Conservation (phyloP, 2,888 invertebrate genomes). For the Tipula lateralis region DNA sequence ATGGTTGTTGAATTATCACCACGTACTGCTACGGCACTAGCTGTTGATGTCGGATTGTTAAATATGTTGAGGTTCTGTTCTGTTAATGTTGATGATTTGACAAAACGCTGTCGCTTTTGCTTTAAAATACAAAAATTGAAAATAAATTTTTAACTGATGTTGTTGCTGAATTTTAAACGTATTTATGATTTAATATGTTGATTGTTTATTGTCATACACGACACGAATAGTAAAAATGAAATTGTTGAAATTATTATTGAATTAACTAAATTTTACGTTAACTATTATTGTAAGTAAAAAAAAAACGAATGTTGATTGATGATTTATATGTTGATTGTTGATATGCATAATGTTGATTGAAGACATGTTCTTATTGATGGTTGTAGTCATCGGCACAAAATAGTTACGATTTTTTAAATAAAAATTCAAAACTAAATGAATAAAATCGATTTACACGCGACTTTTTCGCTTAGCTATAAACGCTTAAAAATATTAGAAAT, state of each 20-base stretch:
- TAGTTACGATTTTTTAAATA: not conserved
- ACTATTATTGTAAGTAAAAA: not conserved
- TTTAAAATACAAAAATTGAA: constrained; percentile 11
- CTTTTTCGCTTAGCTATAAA: not conserved
- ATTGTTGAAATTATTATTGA: not conserved
- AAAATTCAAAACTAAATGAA: not conserved
- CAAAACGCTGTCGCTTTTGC: not conserved
- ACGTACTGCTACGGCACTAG: not conserved
- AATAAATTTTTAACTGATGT: not conserved
- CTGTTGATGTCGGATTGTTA: not conserved
- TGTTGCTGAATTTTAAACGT: not conserved
- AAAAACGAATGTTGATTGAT: not conserved
- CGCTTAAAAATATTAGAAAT: not conserved
- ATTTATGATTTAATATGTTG: not conserved
- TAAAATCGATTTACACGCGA: not conserved
- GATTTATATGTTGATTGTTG: not conserved
- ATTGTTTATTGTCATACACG: not conserved
- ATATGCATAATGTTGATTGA: not conserved
- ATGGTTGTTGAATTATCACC: not conserved
- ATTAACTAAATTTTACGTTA: not conserved
- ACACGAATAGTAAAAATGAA: not conserved
- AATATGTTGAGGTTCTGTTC: not conserved
- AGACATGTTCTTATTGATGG: not conserved
- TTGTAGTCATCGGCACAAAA: not conserved
- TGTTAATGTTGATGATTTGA: not conserved